These are phyloP conservation scores for Chloromyia formosa DNA, from an alignment of 2,888 invertebrate genomes.

Conservation along the genomic window DNA sequence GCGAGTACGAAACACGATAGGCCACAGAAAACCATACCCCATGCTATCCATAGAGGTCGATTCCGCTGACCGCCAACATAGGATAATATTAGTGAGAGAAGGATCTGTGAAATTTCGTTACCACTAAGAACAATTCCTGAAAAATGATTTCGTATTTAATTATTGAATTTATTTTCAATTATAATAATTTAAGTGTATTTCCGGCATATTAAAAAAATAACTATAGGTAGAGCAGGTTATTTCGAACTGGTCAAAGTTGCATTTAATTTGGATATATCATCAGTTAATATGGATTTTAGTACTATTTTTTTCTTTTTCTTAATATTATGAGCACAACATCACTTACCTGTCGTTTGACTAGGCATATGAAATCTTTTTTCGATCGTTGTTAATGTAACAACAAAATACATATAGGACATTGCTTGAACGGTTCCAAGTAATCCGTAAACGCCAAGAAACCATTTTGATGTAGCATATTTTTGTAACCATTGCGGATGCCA, in stretches of 20 bases:
- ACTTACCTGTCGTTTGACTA: conserved; percentile 72
- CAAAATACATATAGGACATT: conserved; percentile 73
- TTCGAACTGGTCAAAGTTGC: no score
- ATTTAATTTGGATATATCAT: no score
- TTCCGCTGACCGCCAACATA: conserved; percentile 74
- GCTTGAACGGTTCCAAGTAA: conserved; percentile 72
- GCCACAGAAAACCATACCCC: conserved; percentile 71
- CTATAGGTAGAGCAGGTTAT: no score
- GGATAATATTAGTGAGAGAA: conserved; percentile 70
- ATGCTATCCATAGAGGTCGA: conserved; percentile 73
- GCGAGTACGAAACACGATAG: conserved; percentile 70
- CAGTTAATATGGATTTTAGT: no score
- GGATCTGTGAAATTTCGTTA: conserved; percentile 75
- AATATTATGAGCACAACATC: no score
- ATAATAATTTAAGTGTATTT: no score
- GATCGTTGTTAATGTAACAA: conserved; percentile 72
- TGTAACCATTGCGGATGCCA: conserved; percentile 70
- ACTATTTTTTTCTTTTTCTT: no score
- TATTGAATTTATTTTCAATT: no score
- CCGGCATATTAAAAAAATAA: no score
- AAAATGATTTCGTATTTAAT: conserved; percentile 37
- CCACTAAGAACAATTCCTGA: conserved; percentile 73
- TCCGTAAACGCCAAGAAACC: conserved; percentile 71
- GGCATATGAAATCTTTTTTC: conserved; percentile 76
- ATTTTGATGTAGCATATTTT: conserved; percentile 68